phyloP scores from a whole-genome alignment of 1,140 invertebrate species.

The Drosophila tropicalis region DNA sequence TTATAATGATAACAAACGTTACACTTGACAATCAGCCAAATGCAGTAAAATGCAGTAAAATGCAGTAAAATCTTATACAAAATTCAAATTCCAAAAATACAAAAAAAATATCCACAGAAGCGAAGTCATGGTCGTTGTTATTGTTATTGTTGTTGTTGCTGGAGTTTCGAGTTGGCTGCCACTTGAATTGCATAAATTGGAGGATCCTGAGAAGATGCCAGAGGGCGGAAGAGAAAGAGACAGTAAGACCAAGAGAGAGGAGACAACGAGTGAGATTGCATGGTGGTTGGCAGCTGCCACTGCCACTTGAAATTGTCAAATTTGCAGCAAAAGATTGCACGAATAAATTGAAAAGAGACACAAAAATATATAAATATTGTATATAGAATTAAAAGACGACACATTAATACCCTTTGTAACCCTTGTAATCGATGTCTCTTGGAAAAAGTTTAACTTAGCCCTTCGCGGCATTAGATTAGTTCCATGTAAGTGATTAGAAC shows the following conservation, averaged over 20 bases:
- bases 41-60: conserved; percentile 43
- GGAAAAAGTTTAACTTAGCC: too few species aligned
- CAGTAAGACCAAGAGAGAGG: not conserved
- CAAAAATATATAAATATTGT: conserved; percentile 63
- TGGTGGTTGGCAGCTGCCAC: conserved; percentile 52
- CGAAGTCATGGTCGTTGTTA: conserved; percentile 23
- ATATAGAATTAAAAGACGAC: conserved; percentile 17
- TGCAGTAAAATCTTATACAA: conserved; percentile 56
- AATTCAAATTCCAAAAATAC: conserved; percentile 44
- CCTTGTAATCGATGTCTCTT: too few species aligned
- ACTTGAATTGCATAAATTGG: conserved; percentile 79
- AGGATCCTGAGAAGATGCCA: conserved; percentile 58
- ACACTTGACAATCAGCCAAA: conserved; percentile 72
- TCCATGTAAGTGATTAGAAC: too few species aligned
- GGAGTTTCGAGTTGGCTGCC: conserved; percentile 63
- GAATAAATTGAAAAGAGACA: conserved; percentile 58
- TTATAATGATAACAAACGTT: conserved; percentile 58
- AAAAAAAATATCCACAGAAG: conserved; percentile 44
- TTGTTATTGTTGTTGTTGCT: conserved; percentile 48
- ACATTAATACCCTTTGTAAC: not conserved
- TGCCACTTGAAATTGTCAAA: conserved; percentile 76
- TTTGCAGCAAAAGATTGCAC: conserved; percentile 56
- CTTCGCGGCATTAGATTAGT: too few species aligned
- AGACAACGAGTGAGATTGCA: not conserved
- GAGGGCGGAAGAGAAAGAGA: conserved; percentile 11